phyloP scores from a whole-genome alignment of 2,888 invertebrate species.

The Agonopterix heracliana region DNA sequence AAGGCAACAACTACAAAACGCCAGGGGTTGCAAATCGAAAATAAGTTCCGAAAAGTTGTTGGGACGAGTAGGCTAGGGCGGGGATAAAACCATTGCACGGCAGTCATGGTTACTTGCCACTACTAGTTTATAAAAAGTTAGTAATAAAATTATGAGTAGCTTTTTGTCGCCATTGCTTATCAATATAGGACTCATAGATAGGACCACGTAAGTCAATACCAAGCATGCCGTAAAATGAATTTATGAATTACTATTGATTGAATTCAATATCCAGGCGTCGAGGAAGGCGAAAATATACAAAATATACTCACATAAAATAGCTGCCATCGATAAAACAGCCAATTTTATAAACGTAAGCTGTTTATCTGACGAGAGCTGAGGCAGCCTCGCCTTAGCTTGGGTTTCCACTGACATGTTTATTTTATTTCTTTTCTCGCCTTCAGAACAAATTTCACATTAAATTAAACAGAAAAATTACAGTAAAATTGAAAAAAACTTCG shows the following conservation, averaged over 20 bases:
- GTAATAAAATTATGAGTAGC: background rate
- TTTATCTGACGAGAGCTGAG: slow-evolving; percentile 66
- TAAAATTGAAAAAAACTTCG: slow-evolving; percentile 29
- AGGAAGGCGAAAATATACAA: slow-evolving; percentile 3
- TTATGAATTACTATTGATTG: background rate
- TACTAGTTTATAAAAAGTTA: too few species aligned
- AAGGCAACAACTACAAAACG: too few species aligned
- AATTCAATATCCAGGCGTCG: background rate
- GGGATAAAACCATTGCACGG: too few species aligned
- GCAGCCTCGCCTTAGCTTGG: slow-evolving; percentile 50
- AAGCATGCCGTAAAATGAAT: slow-evolving; percentile 4
- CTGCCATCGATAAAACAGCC: slow-evolving; percentile 92
- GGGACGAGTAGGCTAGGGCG: too few species aligned
- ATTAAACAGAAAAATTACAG: slow-evolving; percentile 14
- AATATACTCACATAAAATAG: slow-evolving; percentile 89
- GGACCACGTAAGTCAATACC: slow-evolving; percentile 38
- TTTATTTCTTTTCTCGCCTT: slow-evolving; percentile 12
- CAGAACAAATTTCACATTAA: slow-evolving; percentile 25
- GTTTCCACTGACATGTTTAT: slow-evolving; percentile 54
- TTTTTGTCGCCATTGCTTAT: slow-evolving; percentile 17
- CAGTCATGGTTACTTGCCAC: too few species aligned
- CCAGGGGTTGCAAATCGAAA: too few species aligned
- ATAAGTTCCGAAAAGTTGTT: too few species aligned
- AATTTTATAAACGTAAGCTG: slow-evolving; percentile 79
- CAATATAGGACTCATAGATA: slow-evolving; percentile 2